A percentile compares a stretch with the other conserved stretches of the same genome.
Conservation (phyloP, 2,797 vertebrate species). For the Enteromius paludinosus region DNA sequence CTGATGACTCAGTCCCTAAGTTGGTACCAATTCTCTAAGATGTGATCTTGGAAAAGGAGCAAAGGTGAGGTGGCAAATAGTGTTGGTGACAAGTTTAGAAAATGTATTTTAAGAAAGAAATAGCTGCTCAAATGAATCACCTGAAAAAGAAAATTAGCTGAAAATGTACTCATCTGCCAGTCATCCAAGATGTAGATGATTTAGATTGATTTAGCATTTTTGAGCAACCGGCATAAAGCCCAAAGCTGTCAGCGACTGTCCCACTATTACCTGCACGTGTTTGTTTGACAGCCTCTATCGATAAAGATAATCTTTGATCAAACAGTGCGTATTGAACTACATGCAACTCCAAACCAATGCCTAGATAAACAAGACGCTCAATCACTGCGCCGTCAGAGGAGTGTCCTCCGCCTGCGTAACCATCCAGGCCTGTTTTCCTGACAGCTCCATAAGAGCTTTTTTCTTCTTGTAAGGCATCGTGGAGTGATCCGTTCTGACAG, state of each 20-base stretch:
- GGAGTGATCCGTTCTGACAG: conserved; percentile 73
- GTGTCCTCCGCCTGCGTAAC: conserved; percentile 38
- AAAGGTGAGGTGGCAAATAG: not conserved
- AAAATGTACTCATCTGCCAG: not conserved
- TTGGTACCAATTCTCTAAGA: not conserved
- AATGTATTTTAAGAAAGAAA: not conserved
- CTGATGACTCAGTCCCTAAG: conserved; percentile 4
- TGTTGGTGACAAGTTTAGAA: not conserved
- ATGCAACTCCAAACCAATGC: conserved; percentile 59
- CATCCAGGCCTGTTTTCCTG: conserved; percentile 42
- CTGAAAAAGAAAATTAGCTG: not conserved
- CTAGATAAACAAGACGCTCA: conserved; percentile 68
- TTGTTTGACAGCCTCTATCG: conserved; percentile 72
- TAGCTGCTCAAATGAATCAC: not conserved
- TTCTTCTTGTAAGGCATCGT: conserved; percentile 56
- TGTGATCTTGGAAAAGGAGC: not conserved
- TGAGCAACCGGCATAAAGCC: not conserved
- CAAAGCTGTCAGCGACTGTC: conserved; percentile 64
- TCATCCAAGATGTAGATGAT: not conserved
- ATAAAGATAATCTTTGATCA: conserved; percentile 76
- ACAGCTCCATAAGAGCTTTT: conserved; percentile 44
- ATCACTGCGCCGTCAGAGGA: conserved; percentile 34
- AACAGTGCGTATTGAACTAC: conserved; percentile 73
- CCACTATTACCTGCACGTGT: conserved; percentile 71
- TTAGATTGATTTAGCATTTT: not conserved